Percentiles rank a stretch among this genome's conserved stretches.
phyloP scores from a whole-genome alignment of 1,140 invertebrate genomes.

The Atopsyche davidsoni region DNA sequence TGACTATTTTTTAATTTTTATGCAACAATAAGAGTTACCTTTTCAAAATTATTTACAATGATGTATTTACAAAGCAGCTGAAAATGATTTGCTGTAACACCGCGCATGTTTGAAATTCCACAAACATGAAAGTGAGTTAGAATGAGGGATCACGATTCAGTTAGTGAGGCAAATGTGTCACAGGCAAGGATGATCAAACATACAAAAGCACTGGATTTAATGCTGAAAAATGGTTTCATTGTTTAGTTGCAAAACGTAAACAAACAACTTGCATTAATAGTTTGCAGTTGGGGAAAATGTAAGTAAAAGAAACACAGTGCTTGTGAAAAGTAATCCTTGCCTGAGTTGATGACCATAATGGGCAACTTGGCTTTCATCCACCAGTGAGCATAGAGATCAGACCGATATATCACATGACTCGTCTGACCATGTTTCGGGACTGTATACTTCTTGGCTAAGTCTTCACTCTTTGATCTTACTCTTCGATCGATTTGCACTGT shows the following conservation, averaged over 20 bases:
- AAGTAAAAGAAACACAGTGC: slow-evolving; percentile 27
- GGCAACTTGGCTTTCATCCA: slow-evolving; percentile 83
- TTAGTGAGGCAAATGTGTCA: slow-evolving; percentile 49
- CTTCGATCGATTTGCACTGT: slow-evolving; percentile 10
- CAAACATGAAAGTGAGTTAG: slow-evolving; percentile 14
- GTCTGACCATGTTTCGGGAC: slow-evolving; percentile 35
- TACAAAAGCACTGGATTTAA: slow-evolving; percentile 42
- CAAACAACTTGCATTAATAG: slow-evolving; percentile 17
- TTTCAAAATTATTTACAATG: no score
- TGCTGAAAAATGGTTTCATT: slow-evolving; percentile 12
- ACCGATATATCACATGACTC: slow-evolving; percentile 59
- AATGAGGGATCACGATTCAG: slow-evolving; percentile 25
- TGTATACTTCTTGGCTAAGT: slow-evolving; percentile 42
- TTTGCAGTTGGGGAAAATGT: slow-evolving; percentile 13
- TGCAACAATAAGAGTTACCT: no score
- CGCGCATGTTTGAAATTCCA: no score
- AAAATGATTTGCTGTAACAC: no score
- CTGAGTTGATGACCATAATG: slow-evolving; percentile 55
- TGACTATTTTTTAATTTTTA: no score
- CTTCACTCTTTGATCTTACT: slow-evolving; percentile 42
- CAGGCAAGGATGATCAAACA: slow-evolving; percentile 52
- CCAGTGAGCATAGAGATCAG: slow-evolving; percentile 84
- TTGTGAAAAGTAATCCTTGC: slow-evolving; percentile 51
- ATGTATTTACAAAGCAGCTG: no score
- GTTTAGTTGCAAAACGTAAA: slow-evolving; percentile 18